Percentiles rank a stretch among this genome's conserved stretches.
phyloP scores from a whole-genome alignment of 2,113 vertebrate genomes.

The Oreocharis arfaki region DNA sequence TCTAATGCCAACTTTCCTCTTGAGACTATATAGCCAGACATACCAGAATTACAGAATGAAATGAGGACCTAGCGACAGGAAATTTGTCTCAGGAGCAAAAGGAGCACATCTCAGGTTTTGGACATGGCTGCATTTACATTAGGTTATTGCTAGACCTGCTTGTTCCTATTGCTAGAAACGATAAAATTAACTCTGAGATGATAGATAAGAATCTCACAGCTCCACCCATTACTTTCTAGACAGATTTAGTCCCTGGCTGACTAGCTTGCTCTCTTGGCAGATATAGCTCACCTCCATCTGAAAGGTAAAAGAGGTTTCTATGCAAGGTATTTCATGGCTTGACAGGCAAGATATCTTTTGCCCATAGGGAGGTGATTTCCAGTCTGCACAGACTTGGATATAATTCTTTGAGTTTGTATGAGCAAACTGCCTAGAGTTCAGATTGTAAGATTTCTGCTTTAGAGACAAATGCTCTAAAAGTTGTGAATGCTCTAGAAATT shows the following conservation, averaged over 20 bases:
- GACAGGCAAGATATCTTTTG: background rate
- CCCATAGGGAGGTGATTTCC: background rate
- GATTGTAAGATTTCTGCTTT: background rate
- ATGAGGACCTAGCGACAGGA: background rate
- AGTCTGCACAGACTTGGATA: background rate
- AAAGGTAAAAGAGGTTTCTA: background rate
- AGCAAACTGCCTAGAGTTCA: background rate
- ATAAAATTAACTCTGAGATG: background rate
- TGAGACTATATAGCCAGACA: background rate
- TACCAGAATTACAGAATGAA: background rate
- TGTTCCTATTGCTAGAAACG: no score
- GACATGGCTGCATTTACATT: background rate
- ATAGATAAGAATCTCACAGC: background rate
- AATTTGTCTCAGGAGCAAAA: background rate
- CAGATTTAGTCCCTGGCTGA: background rate
- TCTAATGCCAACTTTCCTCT: background rate
- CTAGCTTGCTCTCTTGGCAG: background rate
- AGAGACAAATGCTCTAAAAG: background rate
- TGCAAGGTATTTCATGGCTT: background rate
- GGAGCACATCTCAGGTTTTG: background rate
- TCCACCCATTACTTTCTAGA: background rate
- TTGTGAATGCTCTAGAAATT: background rate
- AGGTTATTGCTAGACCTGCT: background rate
- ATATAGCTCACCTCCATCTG: background rate
- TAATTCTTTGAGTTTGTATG: background rate